Evolutionary conservation across 2,888 invertebrate species (phyloP).

Genomic region (Sericinus montela): DNA sequence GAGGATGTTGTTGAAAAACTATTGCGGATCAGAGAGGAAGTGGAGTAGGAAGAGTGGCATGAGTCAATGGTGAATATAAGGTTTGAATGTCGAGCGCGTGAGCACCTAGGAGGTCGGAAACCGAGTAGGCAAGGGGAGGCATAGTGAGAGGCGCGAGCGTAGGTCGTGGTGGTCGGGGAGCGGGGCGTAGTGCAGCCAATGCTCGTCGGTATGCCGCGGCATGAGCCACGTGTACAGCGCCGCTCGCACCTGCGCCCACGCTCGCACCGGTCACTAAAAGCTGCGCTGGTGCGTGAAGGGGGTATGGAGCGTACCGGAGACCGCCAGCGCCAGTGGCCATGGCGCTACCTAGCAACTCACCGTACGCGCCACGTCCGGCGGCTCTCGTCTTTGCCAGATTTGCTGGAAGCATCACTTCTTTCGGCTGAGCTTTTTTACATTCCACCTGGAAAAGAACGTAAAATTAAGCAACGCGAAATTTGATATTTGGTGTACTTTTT

Average conservation of each 20-base stretch:
- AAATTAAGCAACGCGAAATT: background rate
- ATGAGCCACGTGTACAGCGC: constrained; percentile 52
- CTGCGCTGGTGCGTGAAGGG: constrained; percentile 76
- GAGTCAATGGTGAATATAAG: constrained; percentile 83
- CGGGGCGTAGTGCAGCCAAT: constrained; percentile 62
- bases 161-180: constrained; percentile 59
- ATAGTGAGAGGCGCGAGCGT: constrained; percentile 59
- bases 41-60: constrained; percentile 80
- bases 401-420: constrained; percentile 99
- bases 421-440: constrained; percentile 99
- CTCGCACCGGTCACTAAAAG: constrained; percentile 62
- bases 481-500: constrained; percentile 17
- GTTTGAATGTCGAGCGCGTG: constrained; percentile 86
- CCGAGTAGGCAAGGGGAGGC: constrained; percentile 70
- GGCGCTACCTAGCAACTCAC: constrained; percentile 95
- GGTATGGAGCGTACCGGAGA: constrained; percentile 82
- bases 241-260: constrained; percentile 48
- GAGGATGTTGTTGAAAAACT: constrained; percentile 72
- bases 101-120: constrained; percentile 81
- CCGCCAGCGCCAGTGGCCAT: constrained; percentile 78
- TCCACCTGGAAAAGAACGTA: constrained; percentile 89
- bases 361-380: constrained; percentile 97
- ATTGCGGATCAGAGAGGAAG: constrained; percentile 76
- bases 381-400: constrained; percentile 97
- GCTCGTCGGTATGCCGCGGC: constrained; percentile 66